Conservation (phyloP, 2,888 invertebrate species). For the Apamea crenata region DNA sequence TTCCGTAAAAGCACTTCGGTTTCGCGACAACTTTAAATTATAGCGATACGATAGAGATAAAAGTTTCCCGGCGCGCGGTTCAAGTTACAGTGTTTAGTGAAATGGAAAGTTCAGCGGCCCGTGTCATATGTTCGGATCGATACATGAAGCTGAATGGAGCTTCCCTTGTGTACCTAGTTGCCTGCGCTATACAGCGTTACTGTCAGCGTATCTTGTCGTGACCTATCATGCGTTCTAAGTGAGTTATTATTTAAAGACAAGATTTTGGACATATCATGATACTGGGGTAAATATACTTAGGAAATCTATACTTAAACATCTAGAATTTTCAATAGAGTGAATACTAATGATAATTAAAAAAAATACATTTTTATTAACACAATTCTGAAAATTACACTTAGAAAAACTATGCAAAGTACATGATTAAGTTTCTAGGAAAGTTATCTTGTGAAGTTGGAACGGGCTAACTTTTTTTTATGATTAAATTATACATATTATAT, state of each 20-base stretch:
- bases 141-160: conserved; percentile 82
- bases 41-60: conserved; percentile 50
- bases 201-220: conserved; percentile 38
- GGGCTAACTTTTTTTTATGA: background rate
- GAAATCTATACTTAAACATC: conserved; percentile 19
- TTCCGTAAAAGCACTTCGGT: conserved; percentile 44
- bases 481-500: background rate
- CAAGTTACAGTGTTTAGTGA: conserved; percentile 81
- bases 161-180: conserved; percentile 71
- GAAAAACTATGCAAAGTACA: background rate
- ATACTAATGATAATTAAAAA: background rate
- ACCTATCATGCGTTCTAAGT: conserved; percentile 47
- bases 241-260: conserved; percentile 37
- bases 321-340: conserved; percentile 21
- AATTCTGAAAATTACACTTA: background rate
- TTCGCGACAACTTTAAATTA: conserved; percentile 46
- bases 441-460: background rate
- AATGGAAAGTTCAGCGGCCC: conserved; percentile 85
- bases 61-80: conserved; percentile 64
- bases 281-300: conserved; percentile 61
- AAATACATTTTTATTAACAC: background rate
- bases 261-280: conserved; percentile 55
- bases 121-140: conserved; percentile 83
- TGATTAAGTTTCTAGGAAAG: background rate
- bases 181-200: conserved; percentile 43